These are phyloP conservation scores for Phataginus tricuspis DNA, from an alignment of 2,797 vertebrate species.

Conservation along the genomic window DNA sequence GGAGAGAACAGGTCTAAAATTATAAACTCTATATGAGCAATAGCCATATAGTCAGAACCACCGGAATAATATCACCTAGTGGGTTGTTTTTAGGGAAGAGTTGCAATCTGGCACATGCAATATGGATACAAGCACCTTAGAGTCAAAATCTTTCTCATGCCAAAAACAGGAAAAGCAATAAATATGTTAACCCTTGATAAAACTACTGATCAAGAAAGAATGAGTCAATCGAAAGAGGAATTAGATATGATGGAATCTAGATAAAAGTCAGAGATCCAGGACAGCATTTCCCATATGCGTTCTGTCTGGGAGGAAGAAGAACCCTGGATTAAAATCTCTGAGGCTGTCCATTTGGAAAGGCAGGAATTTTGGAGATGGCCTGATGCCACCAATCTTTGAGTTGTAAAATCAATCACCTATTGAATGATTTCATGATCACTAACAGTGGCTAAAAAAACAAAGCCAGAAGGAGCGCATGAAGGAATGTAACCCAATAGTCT, in stretches of 20 bases:
- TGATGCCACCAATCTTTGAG: neutral
- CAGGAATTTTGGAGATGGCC: neutral
- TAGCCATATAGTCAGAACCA: neutral
- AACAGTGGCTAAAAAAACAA: neutral
- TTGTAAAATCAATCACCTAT: neutral
- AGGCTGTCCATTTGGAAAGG: neutral
- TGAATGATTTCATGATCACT: neutral
- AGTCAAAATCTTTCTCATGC: neutral
- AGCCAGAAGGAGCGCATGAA: neutral
- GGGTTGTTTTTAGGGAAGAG: neutral
- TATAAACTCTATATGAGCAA: neutral
- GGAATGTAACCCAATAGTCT: neutral
- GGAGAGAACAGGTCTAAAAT: neutral
- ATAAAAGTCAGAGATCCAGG: neutral
- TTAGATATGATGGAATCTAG: neutral
- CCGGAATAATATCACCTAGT: neutral
- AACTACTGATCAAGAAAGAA: neutral
- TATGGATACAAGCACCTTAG: neutral
- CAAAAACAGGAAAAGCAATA: neutral
- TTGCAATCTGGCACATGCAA: neutral
- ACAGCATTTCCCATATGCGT: neutral
- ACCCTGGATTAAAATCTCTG: neutral
- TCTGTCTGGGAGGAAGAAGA: neutral
- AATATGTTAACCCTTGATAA: neutral
- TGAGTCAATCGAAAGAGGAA: conserved; percentile 15